Evolutionary conservation across 2,888 invertebrate species (phyloP).

Genomic region (Achlya flavicornis): DNA sequence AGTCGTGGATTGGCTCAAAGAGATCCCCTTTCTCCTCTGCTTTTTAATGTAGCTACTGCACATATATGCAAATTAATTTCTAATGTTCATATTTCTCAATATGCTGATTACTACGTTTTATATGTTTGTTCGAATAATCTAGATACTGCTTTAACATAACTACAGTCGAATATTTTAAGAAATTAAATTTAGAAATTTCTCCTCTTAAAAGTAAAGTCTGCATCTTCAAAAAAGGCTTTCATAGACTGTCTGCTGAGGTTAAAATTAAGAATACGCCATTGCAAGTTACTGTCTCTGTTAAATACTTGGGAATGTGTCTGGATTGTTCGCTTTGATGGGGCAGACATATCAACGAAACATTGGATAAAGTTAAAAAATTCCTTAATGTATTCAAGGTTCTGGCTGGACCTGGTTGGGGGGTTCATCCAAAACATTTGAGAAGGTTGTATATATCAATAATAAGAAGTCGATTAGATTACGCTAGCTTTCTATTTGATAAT

Average conservation of each 20-base stretch:
- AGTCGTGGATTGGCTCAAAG: too few relatives aligned
- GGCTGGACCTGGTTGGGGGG: background rate
- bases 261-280: background rate
- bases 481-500: too few relatives aligned
- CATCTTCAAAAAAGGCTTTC: background rate
- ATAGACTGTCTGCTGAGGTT: background rate
- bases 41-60: too few relatives aligned
- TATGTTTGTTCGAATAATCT: background rate
- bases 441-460: too few relatives aligned
- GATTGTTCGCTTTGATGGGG: background rate
- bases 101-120: background rate
- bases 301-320: background rate
- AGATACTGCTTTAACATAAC: background rate
- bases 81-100: background rate
- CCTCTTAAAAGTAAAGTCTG: background rate
- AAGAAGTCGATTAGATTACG: too few relatives aligned
- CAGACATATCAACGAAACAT: background rate
- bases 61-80: too few relatives aligned
- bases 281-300: background rate
- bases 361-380: background rate
- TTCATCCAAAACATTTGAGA: too few relatives aligned
- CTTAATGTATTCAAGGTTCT: background rate
- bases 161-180: background rate
- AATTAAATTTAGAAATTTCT: background rate
- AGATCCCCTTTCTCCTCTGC: background rate